Evolutionary conservation across 2,797 vertebrate genomes (phyloP), one percentile per base, ranked within the genome.

Genomic region (Muscicapa striata): DNA sequence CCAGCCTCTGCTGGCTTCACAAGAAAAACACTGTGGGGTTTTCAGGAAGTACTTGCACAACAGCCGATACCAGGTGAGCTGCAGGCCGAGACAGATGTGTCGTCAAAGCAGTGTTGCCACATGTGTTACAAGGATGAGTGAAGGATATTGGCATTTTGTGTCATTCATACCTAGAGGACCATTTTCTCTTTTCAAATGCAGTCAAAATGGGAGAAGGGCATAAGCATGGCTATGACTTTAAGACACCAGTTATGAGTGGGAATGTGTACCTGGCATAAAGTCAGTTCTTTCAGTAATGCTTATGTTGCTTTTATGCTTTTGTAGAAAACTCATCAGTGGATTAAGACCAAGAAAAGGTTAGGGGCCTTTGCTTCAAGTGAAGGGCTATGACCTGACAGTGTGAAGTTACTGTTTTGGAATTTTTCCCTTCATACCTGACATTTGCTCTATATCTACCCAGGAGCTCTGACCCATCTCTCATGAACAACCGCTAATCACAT

Each of bases 11-110:
- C 7, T 3, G 4, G 29, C 79, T 67, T 61, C 76, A 74, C 30
- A 32, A 69, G 55, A 48, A 57, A 64, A 86, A 72, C 11, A 41
- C 43, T 7, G 15, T 27, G 54, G 21, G 13, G 20, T 61, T 92
- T 96, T 48, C 82, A 83, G 83, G 75, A 90, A 80, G 80, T 2
- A 1, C 32, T 94, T 96, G 78, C 91, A 54, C 84, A 94, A 96
- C 36, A 67, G 79, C 49, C 2, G 34, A 77, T 94, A 90, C 74
- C 14, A 15, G n/a, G n/a, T 54, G 90, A 94, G 78, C 52, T 80
- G 75, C 81, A 55, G 86, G 49, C 75, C 0, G 0, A 38, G 86
- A 68, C 75, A 85, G 84, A 51, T 1, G 4, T 34, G 8, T 61
- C 2, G 5, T 63, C 72, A 62, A 69, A 89, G 68, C 61, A 48